These are phyloP conservation scores for Corvus cornix DNA, from an alignment of 2,113 vertebrate genomes.

Conservation along the genomic window DNA sequence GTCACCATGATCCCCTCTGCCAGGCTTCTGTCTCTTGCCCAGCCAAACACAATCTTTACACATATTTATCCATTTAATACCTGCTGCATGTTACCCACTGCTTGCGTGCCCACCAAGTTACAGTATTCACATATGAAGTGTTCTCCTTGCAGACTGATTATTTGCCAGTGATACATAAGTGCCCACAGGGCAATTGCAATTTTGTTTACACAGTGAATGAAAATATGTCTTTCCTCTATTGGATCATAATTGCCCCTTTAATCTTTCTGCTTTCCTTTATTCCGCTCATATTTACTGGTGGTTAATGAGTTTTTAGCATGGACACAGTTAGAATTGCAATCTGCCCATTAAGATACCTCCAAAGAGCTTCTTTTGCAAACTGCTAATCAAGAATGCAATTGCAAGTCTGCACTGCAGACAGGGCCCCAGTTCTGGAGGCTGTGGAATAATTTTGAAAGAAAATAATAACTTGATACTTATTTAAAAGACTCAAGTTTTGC, in stretches of 20 bases:
- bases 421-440: not conserved
- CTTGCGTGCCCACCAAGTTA: not conserved
- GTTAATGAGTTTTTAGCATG: slow-evolving; percentile 37
- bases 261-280: not conserved
- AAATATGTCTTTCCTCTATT: not conserved
- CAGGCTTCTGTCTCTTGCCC: slow-evolving; percentile 32
- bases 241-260: not conserved
- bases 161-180: not conserved
- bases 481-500: not conserved
- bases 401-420: not conserved
- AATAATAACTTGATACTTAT: not conserved
- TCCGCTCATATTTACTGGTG: not conserved
- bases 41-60: slow-evolving; percentile 25
- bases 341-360: not conserved
- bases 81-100: slow-evolving; percentile 11
- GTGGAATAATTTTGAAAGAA: not conserved
- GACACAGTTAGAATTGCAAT: not conserved
- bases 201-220: not conserved
- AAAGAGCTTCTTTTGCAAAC: not conserved
- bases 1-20: slow-evolving; percentile 66
- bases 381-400: not conserved
- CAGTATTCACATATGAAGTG: not conserved
- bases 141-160: not conserved
- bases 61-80: slow-evolving; percentile 56
- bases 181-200: not conserved